Evolutionary conservation across 2,888 invertebrate species (phyloP), one percentile per base, ranked within the genome.

Genomic region (Rhagonycha fulva): DNA sequence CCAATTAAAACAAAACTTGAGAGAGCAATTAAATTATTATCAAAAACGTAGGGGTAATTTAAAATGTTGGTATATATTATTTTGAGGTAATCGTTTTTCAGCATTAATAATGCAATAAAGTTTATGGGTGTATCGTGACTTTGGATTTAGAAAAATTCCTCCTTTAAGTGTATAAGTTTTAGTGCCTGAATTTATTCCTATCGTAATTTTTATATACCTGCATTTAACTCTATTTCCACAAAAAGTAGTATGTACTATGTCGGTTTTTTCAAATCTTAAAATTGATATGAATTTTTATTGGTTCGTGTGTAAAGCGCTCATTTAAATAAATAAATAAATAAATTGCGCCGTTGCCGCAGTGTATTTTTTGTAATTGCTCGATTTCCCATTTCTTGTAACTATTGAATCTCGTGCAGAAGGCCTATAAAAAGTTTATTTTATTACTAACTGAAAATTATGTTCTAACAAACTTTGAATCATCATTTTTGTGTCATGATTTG

Each of bases 401-500:
- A 47, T 47, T 47, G 47, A 47, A 47, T 47, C 47, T 47, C 47
- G 47, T 47, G 47, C n/a, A 7, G 47, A n/a, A 47, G 47, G 47
- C 12, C 62, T 62, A 62, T 14, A 62, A 63, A 63, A 63, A 63
- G 23, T 63, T 63, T 63, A 63, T 63, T 63, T 63, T 63, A 19
- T 63, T 63, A 23, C 23, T 24, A 63, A 63, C 23, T 63, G 23
- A 63, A 63, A 63, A 14, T 69, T 69, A 23, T 69, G 32, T 69
- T 47, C 14, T 47, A 47, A 47, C 23, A 69, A 69, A 14, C n/a
- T 63, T 62, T 71, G 47, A 47, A 70, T 68, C 70, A 72, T 76
- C 72, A 72, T 72, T 76, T 47, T 72, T 74, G 69, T 30, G 67
- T 71, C 71, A 69, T 32, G 72, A 76, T 76, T 76, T 76, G 32